Percentiles rank a stretch among this genome's conserved stretches.
Evolutionary conservation across 2,113 vertebrate species (phyloP).

Genomic region (Scopus umbretta): DNA sequence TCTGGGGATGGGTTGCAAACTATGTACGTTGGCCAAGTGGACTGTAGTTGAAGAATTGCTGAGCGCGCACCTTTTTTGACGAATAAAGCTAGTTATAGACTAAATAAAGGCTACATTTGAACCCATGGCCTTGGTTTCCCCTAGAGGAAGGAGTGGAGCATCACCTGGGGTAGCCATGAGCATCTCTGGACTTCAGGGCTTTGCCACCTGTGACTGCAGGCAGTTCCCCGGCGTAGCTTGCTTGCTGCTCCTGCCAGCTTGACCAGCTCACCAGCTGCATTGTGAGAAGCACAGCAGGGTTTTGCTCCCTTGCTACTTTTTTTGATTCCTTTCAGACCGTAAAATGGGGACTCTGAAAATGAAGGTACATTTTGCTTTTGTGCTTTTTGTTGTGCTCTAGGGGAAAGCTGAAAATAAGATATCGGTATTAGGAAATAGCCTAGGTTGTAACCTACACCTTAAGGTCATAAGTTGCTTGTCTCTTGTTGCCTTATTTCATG

Average conservation of each 20-base stretch:
- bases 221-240: fast-evolving
- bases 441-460: neutral
- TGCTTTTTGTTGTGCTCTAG: neutral
- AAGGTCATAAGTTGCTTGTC: neutral
- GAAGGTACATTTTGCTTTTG: neutral
- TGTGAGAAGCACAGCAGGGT: neutral
- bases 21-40: neutral
- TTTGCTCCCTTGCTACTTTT: neutral
- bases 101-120: neutral
- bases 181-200: neutral
- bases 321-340: neutral
- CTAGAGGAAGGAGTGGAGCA: neutral
- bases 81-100: neutral
- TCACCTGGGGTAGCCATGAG: neutral
- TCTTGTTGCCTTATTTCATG: neutral
- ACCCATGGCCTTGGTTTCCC: neutral
- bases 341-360: neutral
- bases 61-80: neutral
- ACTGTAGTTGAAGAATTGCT: neutral
- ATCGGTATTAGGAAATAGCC: neutral
- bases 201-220: neutral
- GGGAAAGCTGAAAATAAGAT: neutral
- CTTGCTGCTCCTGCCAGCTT: neutral
- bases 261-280: neutral
- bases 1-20: neutral